Evolutionary conservation across 2,113 vertebrate genomes (phyloP), one percentile per base, ranked within the genome.

Genomic region (Nanorana parkeri): DNA sequence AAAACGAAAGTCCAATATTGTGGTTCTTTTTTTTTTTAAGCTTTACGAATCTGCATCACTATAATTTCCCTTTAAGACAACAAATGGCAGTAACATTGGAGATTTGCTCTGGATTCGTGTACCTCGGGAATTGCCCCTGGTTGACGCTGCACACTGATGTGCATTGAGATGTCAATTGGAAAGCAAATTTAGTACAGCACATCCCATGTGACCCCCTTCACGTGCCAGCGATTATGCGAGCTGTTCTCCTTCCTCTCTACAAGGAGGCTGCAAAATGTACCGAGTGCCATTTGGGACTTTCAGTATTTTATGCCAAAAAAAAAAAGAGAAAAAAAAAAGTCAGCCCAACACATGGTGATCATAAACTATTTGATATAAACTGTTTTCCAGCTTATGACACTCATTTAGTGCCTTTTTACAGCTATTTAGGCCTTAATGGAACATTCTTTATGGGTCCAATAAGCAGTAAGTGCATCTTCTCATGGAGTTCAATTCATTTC

Each of bases 341-440:
- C 16, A 1, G 17, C 58, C 28, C 36, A 10, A 1, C 0, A 84
- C 83, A 55, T 36, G 73, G 16, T 24, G 32, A 64, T 51, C 47
- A 51, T 11, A 68, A 80, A 55, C 8, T 66, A 19, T 63, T 15
- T 1, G 68, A 76, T 80, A 20, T 78, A 56, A 36, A 4, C 23
- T 36, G 67, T 78, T 78, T 78, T 24, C 63, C 13, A 29, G 32
- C 65, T 74, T 76, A 83, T 68, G 54, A 15, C 11, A 23, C 69
- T 74, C 80, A 55, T 81, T 81, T 73, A 66, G 51, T 36, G 68
- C 36, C 32, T n/a, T 66, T 51, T 74, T 68, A 67, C 80, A 56
- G 72, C 63, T 21, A 68, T 67, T 83, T 83, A 83, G 63, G 52
- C 32, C 80, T 68, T 83, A 76, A 83, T 83, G 80, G 61, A 60